phyloP scores from a whole-genome alignment of 2,888 invertebrate species.

The Apodemia hepburni region DNA sequence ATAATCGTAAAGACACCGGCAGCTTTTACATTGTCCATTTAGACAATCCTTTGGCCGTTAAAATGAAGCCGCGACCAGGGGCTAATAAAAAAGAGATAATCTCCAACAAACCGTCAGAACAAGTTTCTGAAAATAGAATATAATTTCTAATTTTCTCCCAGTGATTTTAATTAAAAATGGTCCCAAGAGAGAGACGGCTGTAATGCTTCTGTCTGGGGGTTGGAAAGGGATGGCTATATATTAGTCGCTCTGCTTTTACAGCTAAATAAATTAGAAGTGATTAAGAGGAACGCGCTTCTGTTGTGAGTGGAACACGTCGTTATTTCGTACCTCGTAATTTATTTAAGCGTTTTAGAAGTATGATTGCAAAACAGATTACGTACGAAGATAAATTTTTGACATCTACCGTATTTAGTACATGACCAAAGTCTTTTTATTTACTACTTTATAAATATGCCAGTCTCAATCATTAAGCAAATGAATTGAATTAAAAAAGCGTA shows the following conservation, averaged over 20 bases:
- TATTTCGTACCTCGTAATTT: constrained; percentile 56
- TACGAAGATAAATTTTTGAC: constrained; percentile 12
- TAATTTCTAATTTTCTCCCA: constrained; percentile 80
- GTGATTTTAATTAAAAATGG: constrained; percentile 80
- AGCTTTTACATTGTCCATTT: constrained; percentile 60
- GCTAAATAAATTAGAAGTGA: constrained; percentile 80
- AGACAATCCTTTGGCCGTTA: constrained; percentile 70
- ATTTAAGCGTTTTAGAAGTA: constrained; percentile 30
- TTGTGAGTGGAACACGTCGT: constrained; percentile 57
- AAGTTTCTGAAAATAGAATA: constrained; percentile 80
- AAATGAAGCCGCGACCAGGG: constrained; percentile 72
- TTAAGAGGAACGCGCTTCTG: constrained; percentile 76
- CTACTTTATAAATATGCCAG: too few species aligned
- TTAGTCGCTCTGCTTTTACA: constrained; percentile 65
- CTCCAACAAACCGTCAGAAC: constrained; percentile 75
- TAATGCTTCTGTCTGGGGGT: constrained; percentile 46
- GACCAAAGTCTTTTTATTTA: not conserved
- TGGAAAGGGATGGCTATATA: constrained; percentile 70
- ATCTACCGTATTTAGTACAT: not conserved
- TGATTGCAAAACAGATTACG: constrained; percentile 25
- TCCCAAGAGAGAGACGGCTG: constrained; percentile 67
- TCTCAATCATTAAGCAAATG: too few species aligned
- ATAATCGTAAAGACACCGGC: constrained; percentile 59
- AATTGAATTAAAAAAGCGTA: too few species aligned
- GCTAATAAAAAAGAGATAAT: constrained; percentile 78